These are phyloP conservation scores for Acronicta aceris DNA, from an alignment of 2,888 invertebrate genomes.

Conservation along the genomic window DNA sequence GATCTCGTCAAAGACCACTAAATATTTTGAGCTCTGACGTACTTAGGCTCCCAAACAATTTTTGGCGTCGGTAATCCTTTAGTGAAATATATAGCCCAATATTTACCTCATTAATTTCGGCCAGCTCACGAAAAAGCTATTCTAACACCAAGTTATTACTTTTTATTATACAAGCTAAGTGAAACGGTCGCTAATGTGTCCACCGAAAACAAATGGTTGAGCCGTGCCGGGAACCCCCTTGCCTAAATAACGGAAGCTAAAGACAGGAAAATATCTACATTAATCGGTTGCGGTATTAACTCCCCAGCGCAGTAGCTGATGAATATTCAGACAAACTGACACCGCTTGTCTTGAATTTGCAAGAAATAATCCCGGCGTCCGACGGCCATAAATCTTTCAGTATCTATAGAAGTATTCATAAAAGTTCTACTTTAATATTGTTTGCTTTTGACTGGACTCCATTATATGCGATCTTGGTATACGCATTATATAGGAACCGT, in stretches of 20 bases:
- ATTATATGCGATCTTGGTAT: conserved; percentile 13
- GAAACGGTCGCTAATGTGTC: conserved; percentile 65
- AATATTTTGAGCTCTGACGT: conserved; percentile 29
- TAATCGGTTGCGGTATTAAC: conserved; percentile 74
- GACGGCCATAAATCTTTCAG: conserved; percentile 74
- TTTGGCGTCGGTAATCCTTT: conserved; percentile 41
- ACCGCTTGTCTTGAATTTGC: conserved; percentile 78
- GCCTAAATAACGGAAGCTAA: conserved; percentile 52
- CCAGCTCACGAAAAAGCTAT: conserved; percentile 62
- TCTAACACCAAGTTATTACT: conserved; percentile 52
- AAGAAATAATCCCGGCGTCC: conserved; percentile 76
- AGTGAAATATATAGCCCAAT: conserved; percentile 45
- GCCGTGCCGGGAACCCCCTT: conserved; percentile 56
- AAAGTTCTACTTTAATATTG: conserved; percentile 32
- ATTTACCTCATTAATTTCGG: conserved; percentile 57
- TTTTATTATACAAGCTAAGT: conserved; percentile 50
- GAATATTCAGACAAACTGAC: conserved; percentile 81
- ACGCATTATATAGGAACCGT: neutral
- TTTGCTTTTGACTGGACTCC: conserved; percentile 20
- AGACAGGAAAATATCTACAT: conserved; percentile 65
- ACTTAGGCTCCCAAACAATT: conserved; percentile 28
- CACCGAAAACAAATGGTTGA: conserved; percentile 66
- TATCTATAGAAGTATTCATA: conserved; percentile 51
- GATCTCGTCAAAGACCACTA: conserved; percentile 33
- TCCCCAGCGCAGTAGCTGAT: conserved; percentile 68